phyloP scores from a whole-genome alignment of 2,113 vertebrate species.

The Mustela nigripes region DNA sequence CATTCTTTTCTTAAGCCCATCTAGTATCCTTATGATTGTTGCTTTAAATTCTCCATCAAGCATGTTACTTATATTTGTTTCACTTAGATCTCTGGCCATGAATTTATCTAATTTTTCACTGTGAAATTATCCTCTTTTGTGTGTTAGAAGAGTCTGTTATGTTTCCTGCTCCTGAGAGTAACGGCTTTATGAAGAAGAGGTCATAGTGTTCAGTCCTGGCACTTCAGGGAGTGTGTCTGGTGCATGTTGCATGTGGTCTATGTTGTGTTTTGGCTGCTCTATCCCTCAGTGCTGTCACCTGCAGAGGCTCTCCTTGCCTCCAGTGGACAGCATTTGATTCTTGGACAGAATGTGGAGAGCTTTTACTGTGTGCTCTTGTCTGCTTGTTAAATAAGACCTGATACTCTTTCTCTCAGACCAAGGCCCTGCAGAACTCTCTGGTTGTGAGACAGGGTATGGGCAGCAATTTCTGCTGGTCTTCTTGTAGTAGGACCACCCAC shows the following conservation, averaged over 20 bases:
- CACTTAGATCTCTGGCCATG: no score
- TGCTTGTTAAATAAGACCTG: neutral
- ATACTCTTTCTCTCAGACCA: neutral
- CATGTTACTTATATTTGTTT: no score
- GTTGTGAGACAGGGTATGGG: neutral
- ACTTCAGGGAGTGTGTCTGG: no score
- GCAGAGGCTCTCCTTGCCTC: neutral
- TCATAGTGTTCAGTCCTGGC: no score
- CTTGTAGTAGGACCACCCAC: neutral
- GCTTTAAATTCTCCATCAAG: no score
- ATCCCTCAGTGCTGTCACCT: neutral
- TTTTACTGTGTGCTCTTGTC: neutral
- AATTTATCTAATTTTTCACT: no score
- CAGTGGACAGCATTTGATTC: neutral
- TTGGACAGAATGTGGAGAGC: neutral
- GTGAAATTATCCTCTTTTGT: no score
- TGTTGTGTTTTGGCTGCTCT: neutral
- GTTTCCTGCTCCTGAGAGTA: no score
- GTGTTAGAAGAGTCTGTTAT: no score
- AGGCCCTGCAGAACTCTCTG: neutral
- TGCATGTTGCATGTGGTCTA: neutral
- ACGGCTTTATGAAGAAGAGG: no score
- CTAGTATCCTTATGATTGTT: no score
- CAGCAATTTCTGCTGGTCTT: neutral
- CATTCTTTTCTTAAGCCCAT: no score